phyloP scores from a whole-genome alignment of 2,113 vertebrate genomes.

The Narcine bancroftii region DNA sequence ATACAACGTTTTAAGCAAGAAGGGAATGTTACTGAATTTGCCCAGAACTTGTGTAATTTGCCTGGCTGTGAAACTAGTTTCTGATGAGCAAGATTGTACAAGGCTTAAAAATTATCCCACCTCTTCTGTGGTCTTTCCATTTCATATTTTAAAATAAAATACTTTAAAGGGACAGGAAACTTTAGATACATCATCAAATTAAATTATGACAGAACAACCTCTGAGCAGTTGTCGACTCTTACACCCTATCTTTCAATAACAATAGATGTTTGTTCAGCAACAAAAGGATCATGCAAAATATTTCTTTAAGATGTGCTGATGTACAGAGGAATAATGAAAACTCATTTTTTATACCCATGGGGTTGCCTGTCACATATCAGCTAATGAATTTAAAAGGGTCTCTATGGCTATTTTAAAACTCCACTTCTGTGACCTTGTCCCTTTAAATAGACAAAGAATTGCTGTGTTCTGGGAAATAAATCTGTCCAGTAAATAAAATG shows the following conservation, averaged over 20 bases:
- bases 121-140: not conserved
- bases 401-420: not conserved
- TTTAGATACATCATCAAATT: not conserved
- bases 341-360: not conserved
- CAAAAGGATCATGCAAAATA: not conserved
- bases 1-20: not conserved
- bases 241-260: not conserved
- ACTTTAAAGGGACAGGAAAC: not conserved
- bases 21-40: not conserved
- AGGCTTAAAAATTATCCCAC: not conserved
- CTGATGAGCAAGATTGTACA: not conserved
- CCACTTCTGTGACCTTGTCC: not conserved
- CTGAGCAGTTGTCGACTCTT: not conserved
- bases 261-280: not conserved
- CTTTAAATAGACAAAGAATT: not conserved
- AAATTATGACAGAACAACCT: not conserved
- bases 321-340: not conserved
- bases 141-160: not conserved
- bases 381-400: not conserved
- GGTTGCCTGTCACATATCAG: not conserved
- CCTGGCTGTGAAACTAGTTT: not conserved
- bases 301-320: not conserved
- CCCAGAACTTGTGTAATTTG: not conserved
- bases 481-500: constrained; percentile 2
- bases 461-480: not conserved